Evolutionary conservation across 2,888 invertebrate genomes (phyloP).

Genomic region (Trissoscelio sp.): DNA sequence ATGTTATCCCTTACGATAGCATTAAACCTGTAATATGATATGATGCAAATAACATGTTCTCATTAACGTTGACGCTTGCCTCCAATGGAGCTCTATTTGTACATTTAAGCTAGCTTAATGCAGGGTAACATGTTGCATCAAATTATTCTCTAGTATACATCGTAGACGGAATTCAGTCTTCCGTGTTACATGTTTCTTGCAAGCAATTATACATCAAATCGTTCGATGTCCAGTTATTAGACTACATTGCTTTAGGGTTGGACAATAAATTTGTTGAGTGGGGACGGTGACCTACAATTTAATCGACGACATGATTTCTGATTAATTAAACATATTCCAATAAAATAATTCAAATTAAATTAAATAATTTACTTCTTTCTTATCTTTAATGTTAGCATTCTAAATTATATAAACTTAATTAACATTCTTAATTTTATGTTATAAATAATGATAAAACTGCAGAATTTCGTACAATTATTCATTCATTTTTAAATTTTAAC

Average conservation of each 20-base stretch:
- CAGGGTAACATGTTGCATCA: constrained; percentile 43
- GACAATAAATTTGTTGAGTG: too few species aligned
- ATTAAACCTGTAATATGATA: constrained; percentile 28
- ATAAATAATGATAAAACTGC: too few species aligned
- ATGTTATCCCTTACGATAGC: constrained; percentile 17
- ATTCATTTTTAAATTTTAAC: too few species aligned
- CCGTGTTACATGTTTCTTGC: constrained; percentile 29
- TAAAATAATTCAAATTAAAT: too few species aligned
- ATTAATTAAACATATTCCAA: too few species aligned
- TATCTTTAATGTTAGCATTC: too few species aligned
- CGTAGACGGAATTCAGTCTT: constrained; percentile 14
- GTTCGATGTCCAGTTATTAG: background rate
- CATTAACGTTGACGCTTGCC: constrained; percentile 30
- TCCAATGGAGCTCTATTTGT: constrained; percentile 23
- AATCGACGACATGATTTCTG: background rate
- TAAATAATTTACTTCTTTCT: too few species aligned
- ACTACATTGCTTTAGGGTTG: background rate
- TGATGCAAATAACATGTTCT: constrained; percentile 40
- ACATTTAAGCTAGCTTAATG: constrained; percentile 42
- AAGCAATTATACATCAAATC: constrained; percentile 30
- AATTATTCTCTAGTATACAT: constrained; percentile 11
- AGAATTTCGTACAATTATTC: too few species aligned
- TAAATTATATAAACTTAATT: too few species aligned
- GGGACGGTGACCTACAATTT: too few species aligned
- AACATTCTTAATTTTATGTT: too few species aligned